Conservation (phyloP, 2,797 vertebrate species). For the Sebastolobus alascanus region DNA sequence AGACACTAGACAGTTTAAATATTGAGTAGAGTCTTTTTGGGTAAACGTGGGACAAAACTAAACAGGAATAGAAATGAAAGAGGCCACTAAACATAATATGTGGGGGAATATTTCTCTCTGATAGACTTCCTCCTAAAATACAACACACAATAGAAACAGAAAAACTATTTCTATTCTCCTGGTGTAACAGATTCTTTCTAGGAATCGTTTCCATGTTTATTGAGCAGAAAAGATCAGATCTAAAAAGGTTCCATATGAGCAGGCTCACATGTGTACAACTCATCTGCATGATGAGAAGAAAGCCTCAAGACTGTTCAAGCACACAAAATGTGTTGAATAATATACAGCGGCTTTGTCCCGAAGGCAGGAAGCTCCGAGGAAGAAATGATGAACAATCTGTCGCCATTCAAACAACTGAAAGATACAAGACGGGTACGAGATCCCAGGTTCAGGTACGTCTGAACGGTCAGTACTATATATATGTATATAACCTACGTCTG, state of each 20-base stretch:
- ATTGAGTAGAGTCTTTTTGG: background rate
- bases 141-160: background rate
- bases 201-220: background rate
- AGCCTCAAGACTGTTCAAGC: slow-evolving; percentile 17
- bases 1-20: background rate
- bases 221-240: background rate
- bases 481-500: too few species aligned
- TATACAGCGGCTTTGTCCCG: slow-evolving; percentile 6
- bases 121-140: background rate
- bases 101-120: background rate
- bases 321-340: slow-evolving; percentile 47
- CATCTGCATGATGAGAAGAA: slow-evolving; percentile 27
- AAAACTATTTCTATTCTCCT: background rate
- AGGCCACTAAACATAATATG: background rate
- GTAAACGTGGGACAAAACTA: too few species aligned
- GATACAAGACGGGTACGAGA: slow-evolving; percentile 3
- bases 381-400: slow-evolving; percentile 6
- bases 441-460: background rate
- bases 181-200: background rate
- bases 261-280: background rate
- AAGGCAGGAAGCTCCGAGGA: background rate
- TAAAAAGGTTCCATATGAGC: background rate
- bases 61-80: background rate
- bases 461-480: background rate
- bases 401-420: background rate